These are phyloP conservation scores for Acleris literana DNA, from an alignment of 2,888 invertebrate species.

Conservation along the genomic window DNA sequence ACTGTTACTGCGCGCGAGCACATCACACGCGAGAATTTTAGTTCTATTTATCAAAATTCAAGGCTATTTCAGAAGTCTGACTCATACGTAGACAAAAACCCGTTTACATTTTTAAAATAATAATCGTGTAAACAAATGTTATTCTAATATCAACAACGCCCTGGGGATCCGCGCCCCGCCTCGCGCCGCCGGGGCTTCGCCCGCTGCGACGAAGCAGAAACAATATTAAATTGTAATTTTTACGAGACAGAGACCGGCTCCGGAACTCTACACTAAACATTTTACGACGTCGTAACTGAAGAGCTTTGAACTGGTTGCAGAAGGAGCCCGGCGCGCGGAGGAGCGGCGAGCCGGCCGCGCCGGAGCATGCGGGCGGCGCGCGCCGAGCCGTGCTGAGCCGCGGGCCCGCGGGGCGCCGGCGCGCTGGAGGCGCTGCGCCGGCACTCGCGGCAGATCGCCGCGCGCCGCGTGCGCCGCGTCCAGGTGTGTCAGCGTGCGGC, in stretches of 20 bases:
- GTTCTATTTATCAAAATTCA: slow-evolving; percentile 29
- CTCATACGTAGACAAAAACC: slow-evolving; percentile 20
- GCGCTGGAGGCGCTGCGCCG: slow-evolving; percentile 91
- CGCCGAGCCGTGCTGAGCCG: slow-evolving; percentile 36
- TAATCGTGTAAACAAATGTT: slow-evolving; percentile 29
- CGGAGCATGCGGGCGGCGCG: slow-evolving; percentile 14
- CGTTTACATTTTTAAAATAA: slow-evolving; percentile 23
- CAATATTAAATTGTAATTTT: slow-evolving; percentile 30
- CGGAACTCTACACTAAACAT: slow-evolving; percentile 41
- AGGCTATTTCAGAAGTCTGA: slow-evolving; percentile 24
- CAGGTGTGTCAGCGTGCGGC: slow-evolving; percentile 84
- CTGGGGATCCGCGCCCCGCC: slow-evolving; percentile 4
- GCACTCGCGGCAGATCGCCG: slow-evolving; percentile 93
- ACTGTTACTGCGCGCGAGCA: slow-evolving; percentile 13
- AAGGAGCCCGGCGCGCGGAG: slow-evolving; percentile 16
- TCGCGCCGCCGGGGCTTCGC: slow-evolving; percentile 7
- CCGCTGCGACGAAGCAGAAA: slow-evolving; percentile 8
- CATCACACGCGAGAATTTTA: slow-evolving; percentile 19
- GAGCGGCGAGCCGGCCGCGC: slow-evolving; percentile 28
- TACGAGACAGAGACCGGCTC: slow-evolving; percentile 19
- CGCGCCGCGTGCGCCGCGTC: slow-evolving; percentile 90
- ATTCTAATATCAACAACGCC: slow-evolving; percentile 20
- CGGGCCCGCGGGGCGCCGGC: slow-evolving; percentile 39
- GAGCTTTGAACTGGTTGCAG: slow-evolving; percentile 53
- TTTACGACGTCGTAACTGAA: slow-evolving; percentile 60